Base-by-base conservation (phyloP, 1,140 invertebrate genomes). In the Dryas iulia region DNA sequence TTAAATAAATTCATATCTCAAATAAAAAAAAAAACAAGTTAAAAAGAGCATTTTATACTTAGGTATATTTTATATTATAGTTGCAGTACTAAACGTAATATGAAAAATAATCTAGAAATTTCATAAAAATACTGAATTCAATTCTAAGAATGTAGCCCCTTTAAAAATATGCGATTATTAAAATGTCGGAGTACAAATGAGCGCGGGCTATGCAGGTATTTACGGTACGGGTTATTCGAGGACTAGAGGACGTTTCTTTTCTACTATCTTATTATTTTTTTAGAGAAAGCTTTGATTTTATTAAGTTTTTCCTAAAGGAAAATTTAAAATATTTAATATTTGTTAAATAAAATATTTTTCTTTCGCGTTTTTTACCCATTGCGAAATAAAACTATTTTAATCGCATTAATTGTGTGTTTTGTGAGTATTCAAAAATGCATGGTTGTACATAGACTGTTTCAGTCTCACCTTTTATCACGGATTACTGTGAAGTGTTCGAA, bases 91-190 rank as follows among this genome's bases (percentile, higher is more conserved):
- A 18, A 39, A 39, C 7, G 5, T 14, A n/a, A 4, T 35, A 35
- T 35, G n/a, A 35, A 8, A 47, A 47, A 47, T 10, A 47, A 14
- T 47, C 26, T 11, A 35, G 47, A 28, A 24, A 31, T 62, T 71
- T 71, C 59, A 21, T 11, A 18, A 69, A 65, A 61, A 61, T 28
- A 52, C 10, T 52, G 6, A 62, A 62, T 39, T 47, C 39, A 47
- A 47, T 47, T 47, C 39, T 21, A 21, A 39, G 14, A 21, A 25
- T 30, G 39, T n/a, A 21, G 33, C 39, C 25, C 25, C 25, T 62
- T 52, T 52, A 62, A 62, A 62, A 62, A 62, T 62, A 62, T 62
- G 59, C 59, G 59, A 62, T 53, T 62, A 62, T 62, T 62, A 62
- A 62, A 62, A 62, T 62, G 59, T 62, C 47, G 25, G 59, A 53